Evolutionary conservation across 92 coral and sea anemone genomes (phyloP), one percentile per base, ranked within the genome.

Genomic region (Ricordea florida): DNA sequence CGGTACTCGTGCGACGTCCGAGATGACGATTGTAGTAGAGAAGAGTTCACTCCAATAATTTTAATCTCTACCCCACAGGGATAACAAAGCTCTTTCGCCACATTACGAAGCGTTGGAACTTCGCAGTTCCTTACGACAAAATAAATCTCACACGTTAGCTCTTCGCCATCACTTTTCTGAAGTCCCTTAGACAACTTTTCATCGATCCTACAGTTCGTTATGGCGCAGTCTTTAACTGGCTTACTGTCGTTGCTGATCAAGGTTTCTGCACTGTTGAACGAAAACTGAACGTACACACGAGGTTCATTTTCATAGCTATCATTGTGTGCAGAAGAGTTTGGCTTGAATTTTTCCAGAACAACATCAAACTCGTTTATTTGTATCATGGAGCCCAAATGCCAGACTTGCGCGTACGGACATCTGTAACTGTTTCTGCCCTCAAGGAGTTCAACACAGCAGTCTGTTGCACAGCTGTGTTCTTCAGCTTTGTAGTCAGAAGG

Each of bases 11-110:
- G n/a, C n/a, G n/a, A n/a, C n/a, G n/a, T n/a, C n/a, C n/a, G n/a
- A n/a, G n/a, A n/a, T n/a, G n/a, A n/a, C n/a, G n/a, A n/a, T n/a
- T n/a, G n/a, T n/a, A 28, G 7, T 18, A 17, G 40, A 27, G 33
- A 16, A 8, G 38, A 26, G 14, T 17, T 24, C 38, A 70, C 66
- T 0, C 69, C 92, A 3, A 87, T 51, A 9, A 87, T 47, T 69
- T 75, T 87, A 14, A 76, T 58, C 46, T 87, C 92, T n/a, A 87
- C 92, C 42, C 84, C 92, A 18, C 92, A 66, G 58, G 92, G 76
- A 59, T 74, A 87, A 20, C 36, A 66, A 0, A 85, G 48, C 5
- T 58, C 70, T 18, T 44, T 69, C 33, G 36, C 43, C n/a, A 33
- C 24, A 46, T 35, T 45, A 15, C 60, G 46, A 0, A 73, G 70